Base-by-base conservation (phyloP, 2,797 vertebrate genomes). In the Anguilla marmorata region DNA sequence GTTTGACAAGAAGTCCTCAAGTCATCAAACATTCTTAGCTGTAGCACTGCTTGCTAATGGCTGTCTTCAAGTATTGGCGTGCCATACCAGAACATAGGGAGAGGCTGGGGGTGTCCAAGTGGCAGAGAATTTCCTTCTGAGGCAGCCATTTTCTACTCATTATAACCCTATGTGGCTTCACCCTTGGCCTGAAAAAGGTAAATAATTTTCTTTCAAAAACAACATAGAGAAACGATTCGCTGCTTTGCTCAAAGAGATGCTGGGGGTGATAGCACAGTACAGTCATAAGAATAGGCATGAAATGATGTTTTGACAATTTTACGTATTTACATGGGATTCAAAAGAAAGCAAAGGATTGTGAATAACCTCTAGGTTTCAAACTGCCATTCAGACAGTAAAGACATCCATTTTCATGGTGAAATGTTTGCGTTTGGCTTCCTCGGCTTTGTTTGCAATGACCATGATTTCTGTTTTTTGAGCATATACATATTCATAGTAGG, bases 161-260 rank as follows among this genome's bases (percentile, higher is more conserved):
- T 84, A 84, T 84, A 50, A 33, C 30, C 52, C 58, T 24, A 33
- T 9, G 45, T 45, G 66, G n/a, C 66, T 74, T 54, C 66, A 30
- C 85, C 48, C 63, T 19, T 11, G 2, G 37, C 66, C 37, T 30
- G 37, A 45, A 58, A 33, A 79, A 58, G 56, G 16, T 76, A 60
- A 84, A 84, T 84, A 45, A 14, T 87, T 19, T 11, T 30, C 58
- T 50, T 48, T 41, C 72, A 87, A 87, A 87, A 52, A 16, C 74
- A 54, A 7, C 56, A 83, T 27, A 27, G 80, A 69, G 80, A 41
- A 69, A 21, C 5, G 9, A 30, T 30, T 80, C 74, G 5, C 11
- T 37, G 27, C 84, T 60, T 21, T 56, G 56, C 79, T 60, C 12
- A 48, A 12, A n/a, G 30, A 60, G 45, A 63, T 63, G 76, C n/a